Percentiles rank a stretch among this genome's conserved stretches.
Conservation (phyloP, 2,113 vertebrate genomes). For the Laticauda laticaudata region DNA sequence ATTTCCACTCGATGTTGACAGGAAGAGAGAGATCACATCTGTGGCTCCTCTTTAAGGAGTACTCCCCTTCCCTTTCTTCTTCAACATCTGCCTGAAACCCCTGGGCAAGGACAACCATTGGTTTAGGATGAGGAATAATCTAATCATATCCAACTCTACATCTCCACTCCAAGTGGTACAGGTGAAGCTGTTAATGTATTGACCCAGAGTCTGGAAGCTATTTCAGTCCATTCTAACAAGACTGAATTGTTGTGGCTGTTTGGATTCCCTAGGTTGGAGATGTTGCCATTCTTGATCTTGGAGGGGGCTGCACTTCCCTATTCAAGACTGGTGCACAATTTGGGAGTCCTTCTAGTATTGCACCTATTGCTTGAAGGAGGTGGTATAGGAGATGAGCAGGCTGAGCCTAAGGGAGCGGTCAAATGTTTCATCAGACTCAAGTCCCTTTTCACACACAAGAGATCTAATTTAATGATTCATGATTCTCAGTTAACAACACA, state of each 20-base stretch:
- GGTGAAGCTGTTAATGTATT: background rate
- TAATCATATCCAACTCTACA: background rate
- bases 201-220: background rate
- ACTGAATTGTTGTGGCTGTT: background rate
- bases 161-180: background rate
- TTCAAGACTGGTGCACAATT: background rate
- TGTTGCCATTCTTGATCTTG: background rate
- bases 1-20: background rate
- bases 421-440: background rate
- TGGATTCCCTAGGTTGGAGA: background rate
- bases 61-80: background rate
- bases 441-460: background rate
- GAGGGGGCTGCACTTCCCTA: background rate
- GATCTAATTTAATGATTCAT: background rate
- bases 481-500: background rate
- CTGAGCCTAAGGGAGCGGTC: background rate
- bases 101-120: background rate
- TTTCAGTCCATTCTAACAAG: background rate
- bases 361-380: background rate
- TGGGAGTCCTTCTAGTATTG: background rate
- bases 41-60: background rate
- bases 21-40: background rate
- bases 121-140: background rate
- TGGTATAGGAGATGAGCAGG: background rate
- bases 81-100: background rate